Base-by-base conservation (phyloP, 2,797 vertebrate genomes). In the Alfaro cultratus region DNA sequence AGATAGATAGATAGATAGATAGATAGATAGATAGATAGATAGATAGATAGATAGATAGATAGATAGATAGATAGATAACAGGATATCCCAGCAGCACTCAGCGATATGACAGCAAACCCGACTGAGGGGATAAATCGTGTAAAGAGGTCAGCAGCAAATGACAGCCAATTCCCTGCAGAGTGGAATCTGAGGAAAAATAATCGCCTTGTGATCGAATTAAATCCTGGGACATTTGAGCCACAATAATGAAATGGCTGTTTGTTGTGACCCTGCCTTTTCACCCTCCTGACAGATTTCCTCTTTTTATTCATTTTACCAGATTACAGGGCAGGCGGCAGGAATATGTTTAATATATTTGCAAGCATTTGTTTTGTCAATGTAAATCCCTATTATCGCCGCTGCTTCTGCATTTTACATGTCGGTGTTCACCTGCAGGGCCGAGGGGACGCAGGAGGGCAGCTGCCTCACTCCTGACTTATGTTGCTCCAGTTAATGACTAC, bases 221-320 rank as follows among this genome's bases (percentile, higher is more conserved):
- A 92, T 84, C 83, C 81, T 82, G 90, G 87, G 92, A 92, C 91
- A 87, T 93, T 93, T 93, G 90, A 92, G 90, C 92, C 89, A 83
- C 83, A 70, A 81, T 95, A 95, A 96, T 96, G 94, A 96, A 95
- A 96, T 96, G 95, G 94, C 90, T 93, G 90, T 92, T 70, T 94
- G 91, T 94, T 77, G 89, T 92, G 93, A 91, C 93, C 92, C 53
- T 82, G 92, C 91, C 93, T 87, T 76, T 84, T 91, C 89, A 91
- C 91, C 92, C 80, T 87, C 49, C 36, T 6, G 78, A 29, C 29
- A 15, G 77, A 90, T 70, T 70, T 6, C 67, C 26, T 43, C 39
- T n/a, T 70, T 88, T 90, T 34, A 12, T 67, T 49, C 26, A 36
- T 76, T 91, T 92, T 88, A 95, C 90, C 91, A 90, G 94, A 94